Evolutionary conservation across 1,140 invertebrate species (phyloP), one percentile per base, ranked within the genome.

Genomic region (Pseudoatta argentina): DNA sequence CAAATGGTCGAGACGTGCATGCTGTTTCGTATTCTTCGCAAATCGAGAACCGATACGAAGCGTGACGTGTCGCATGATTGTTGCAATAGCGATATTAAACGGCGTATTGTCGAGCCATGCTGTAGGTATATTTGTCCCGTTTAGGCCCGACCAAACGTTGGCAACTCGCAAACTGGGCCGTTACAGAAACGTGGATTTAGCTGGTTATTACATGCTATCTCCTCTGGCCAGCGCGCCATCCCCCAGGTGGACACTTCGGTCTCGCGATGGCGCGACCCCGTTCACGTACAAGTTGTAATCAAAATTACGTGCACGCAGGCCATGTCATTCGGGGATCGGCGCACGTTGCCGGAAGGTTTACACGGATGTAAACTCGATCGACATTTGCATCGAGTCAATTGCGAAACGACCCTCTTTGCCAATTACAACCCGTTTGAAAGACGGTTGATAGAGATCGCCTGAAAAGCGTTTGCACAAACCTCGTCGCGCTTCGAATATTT

Each of bases 201-300:
- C 57, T 82, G 89, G 86, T 88, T 87, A 89, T 91, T 91, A 91
- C 89, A 83, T 82, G 87, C 63, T 34, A 34, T 34, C 81, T 57
- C 51, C 72, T 64, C 64, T 72, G 73, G 61, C 6, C 12, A 21
- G 66, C 79, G 85, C 79, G 75, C 77, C 44, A 3, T 16, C 27
- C 39, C 79, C 67, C 79, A 21, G 34, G 39, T 48, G 79, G 18
- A 72, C 53, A 69, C 67, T 16, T 27, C 69, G 34, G 39, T 27
- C 83, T 57, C 76, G 64, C 69, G 75, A n/a, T 64, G 79, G 10
- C 69, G 51, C 86, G 76, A 81, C 71, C 85, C 55, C 90, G 76
- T 87, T 89, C 90, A 48, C 79, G 87, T 91, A 71, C 78, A 78
- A 88, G 81, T 87, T 87, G 90, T 91, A 83, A 91, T 91, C 87